Base-by-base conservation (phyloP, 1,140 invertebrate species). In the Meloidogyne hapla region DNA sequence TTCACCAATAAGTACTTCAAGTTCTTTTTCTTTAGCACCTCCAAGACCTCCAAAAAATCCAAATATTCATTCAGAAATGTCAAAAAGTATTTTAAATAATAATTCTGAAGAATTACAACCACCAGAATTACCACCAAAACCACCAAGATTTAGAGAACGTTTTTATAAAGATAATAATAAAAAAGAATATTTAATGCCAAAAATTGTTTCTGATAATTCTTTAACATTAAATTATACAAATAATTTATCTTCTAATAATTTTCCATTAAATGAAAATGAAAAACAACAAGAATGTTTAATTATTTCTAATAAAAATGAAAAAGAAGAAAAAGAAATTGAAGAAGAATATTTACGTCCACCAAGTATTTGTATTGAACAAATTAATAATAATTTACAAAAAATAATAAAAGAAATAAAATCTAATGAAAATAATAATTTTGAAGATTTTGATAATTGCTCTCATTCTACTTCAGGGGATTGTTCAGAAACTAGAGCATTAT, bases 401-500 rank as follows among this genome's bases (percentile, higher is more conserved):
- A 15, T 18, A 48, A 48, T 48, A 18, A 0, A 48, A 48, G n/a
- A n/a, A n/a, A n/a, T 0, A n/a, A 56, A 56, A n/a, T 18, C 3
- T 18, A 0, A 18, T n/a, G n/a, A 56, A n/a, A 21, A n/a, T 56
- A 56, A n/a, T n/a, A n/a, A 56, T n/a, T n/a, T n/a, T n/a, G 18
- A 56, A 21, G 13, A 48, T 48, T 2, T n/a, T n/a, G n/a, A 56
- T 8, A 56, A 56, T 56, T 15, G n/a, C n/a, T 15, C 8, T 56
- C 0, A 87, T 12, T 75, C 72, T 21, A 79, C 82, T 5, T 68
- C 78, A 12, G 69, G 68, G 6, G 84, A 84, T 56, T 81, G 69
- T 64, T 76, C 77, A 8, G 83, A 85, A 40, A 77, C 75, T 40
- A 48, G 82, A n/a, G 76, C 84, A 12, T 66, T 84, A 23, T 42